These are phyloP conservation scores for Phalloptychus januarius DNA, from an alignment of 2,797 vertebrate genomes.

Conservation along the genomic window DNA sequence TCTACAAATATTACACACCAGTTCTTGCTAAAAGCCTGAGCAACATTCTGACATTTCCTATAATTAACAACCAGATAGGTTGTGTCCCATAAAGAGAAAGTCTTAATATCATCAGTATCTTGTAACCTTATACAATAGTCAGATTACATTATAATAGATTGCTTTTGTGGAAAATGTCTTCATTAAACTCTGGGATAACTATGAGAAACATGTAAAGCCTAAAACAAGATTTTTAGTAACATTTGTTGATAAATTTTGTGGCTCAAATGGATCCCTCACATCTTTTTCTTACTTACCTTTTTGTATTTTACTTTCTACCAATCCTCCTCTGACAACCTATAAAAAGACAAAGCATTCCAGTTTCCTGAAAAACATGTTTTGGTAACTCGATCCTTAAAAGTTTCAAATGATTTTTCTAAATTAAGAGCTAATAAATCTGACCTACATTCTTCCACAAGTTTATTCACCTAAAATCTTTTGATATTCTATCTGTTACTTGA, in stretches of 20 bases:
- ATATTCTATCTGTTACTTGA: not conserved
- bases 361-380: not conserved
- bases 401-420: not conserved
- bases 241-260: not conserved
- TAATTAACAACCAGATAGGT: not conserved
- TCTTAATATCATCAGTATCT: not conserved
- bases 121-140: not conserved
- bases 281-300: not conserved
- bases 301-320: not conserved
- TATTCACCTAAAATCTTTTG: not conserved
- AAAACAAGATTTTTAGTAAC: not conserved
- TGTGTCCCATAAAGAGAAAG: not conserved
- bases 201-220: not conserved
- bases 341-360: not conserved
- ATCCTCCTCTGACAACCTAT: not conserved
- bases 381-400: not conserved
- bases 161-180: not conserved
- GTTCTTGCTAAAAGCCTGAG: not conserved
- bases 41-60: not conserved
- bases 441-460: not conserved
- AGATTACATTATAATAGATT: not conserved
- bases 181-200: not conserved
- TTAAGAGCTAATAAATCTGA: not conserved
- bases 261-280: not conserved
- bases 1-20: not conserved